phyloP scores from a whole-genome alignment of 2,797 vertebrate genomes.

The Urosaurus nigricauda region DNA sequence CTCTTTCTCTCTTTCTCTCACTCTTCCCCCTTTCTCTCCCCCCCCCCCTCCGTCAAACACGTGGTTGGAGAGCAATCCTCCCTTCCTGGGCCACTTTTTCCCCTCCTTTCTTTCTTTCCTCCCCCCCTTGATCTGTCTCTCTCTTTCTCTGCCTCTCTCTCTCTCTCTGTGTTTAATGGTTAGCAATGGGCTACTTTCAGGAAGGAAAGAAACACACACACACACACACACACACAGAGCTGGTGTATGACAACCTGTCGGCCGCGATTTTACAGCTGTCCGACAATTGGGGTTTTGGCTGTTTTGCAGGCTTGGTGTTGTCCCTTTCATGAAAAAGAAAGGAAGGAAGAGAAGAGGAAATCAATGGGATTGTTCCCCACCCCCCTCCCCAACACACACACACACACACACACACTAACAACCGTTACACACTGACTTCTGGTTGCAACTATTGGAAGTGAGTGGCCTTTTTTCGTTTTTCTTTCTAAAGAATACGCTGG shows the following conservation, averaged over 20 bases:
- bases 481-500: background rate
- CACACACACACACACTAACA: no score
- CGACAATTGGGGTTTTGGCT: conserved; percentile 90
- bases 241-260: conserved; percentile 95
- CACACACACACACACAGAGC: conserved; percentile 76
- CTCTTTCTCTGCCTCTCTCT: conserved; percentile 54
- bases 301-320: conserved; percentile 82
- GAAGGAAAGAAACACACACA: conserved; percentile 64
- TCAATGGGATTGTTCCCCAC: conserved; percentile 49
- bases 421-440: conserved; percentile 24
- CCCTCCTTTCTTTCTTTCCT: no score
- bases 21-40: background rate
- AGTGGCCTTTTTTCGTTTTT: conserved; percentile 4
- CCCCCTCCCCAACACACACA: no score
- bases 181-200: conserved; percentile 91
- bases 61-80: conserved; percentile 84
- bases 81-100: conserved; percentile 82
- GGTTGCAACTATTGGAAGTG: conserved; percentile 51
- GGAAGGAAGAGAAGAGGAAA: conserved; percentile 43
- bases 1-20: no score
- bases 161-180: conserved; percentile 84
- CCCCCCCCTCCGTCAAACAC: conserved; percentile 80
- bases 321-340: conserved; percentile 80
- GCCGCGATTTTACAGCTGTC: conserved; percentile 93
- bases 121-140: conserved; percentile 60